Evolutionary conservation across 2,888 invertebrate genomes (phyloP).

Genomic region (Linnaemya tessellans): DNA sequence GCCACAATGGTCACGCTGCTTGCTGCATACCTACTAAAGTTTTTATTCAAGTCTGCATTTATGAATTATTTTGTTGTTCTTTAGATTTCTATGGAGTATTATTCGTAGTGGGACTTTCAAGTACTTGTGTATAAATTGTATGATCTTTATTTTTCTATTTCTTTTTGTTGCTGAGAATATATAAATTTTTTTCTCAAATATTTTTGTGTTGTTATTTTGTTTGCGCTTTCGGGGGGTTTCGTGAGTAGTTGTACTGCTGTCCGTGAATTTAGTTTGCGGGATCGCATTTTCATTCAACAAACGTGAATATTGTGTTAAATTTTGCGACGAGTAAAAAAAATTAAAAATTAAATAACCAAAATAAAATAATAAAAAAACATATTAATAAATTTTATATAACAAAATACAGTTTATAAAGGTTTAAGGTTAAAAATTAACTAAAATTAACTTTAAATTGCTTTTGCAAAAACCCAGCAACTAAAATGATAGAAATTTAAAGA

Average conservation of each 20-base stretch:
- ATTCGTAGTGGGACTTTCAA: slow-evolving; percentile 1
- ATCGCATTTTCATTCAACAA: slow-evolving; percentile 67
- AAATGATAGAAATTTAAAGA: too few relatives aligned
- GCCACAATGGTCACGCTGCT: too few relatives aligned
- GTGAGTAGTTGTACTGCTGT: slow-evolving; percentile 65
- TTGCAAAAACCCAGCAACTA: too few relatives aligned
- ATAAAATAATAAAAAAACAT: background rate
- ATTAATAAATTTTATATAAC: background rate
- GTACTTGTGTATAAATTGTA: slow-evolving; percentile 15
- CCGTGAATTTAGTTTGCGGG: slow-evolving; percentile 71
- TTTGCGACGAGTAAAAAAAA: slow-evolving; percentile 7
- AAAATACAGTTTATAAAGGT: background rate
- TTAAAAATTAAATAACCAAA: background rate
- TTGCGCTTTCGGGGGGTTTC: slow-evolving; percentile 63
- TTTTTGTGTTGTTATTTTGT: slow-evolving; percentile 36
- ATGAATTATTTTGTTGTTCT: slow-evolving; percentile 6
- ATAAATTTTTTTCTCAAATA: slow-evolving; percentile 43
- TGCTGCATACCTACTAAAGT: background rate
- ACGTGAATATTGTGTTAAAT: slow-evolving; percentile 39
- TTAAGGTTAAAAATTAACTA: background rate
- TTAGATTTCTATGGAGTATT: background rate
- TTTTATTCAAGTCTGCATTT: slow-evolving; percentile 41
- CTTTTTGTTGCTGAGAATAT: slow-evolving; percentile 35
- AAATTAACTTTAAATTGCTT: too few relatives aligned
- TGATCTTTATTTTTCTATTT: slow-evolving; percentile 35